Evolutionary conservation across 2,888 invertebrate species (phyloP).

Genomic region (Lycia hirtaria): DNA sequence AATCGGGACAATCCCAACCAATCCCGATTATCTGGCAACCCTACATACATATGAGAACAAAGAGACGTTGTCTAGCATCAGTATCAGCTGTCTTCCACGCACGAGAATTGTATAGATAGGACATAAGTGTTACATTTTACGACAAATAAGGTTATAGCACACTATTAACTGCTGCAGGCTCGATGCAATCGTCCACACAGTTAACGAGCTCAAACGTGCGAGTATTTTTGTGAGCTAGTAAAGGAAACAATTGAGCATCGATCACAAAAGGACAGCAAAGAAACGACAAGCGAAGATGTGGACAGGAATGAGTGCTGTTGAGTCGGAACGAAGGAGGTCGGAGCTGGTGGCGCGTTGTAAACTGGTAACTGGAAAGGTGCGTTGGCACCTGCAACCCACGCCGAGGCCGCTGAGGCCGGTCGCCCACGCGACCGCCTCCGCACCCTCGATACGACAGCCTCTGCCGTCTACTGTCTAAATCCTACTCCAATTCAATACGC

Average conservation of each 20-base stretch:
- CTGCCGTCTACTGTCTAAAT: slow-evolving; percentile 31
- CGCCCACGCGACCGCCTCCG: slow-evolving; percentile 65
- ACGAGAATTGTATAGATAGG: slow-evolving; percentile 4
- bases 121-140: slow-evolving; percentile 24
- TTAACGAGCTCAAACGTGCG: slow-evolving; percentile 25
- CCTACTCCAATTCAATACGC: slow-evolving; percentile 30
- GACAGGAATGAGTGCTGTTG: slow-evolving; percentile 52
- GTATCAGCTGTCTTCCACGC: slow-evolving; percentile 33
- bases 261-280: slow-evolving; percentile 54
- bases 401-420: slow-evolving; percentile 67
- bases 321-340: slow-evolving; percentile 49
- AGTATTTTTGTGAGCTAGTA: slow-evolving; percentile 22
- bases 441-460: slow-evolving; percentile 40
- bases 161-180: slow-evolving; percentile 22
- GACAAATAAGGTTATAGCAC: slow-evolving; percentile 35
- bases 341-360: slow-evolving; percentile 61
- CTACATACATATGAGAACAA: slow-evolving; percentile 32
- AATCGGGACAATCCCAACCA: too few relatives aligned
- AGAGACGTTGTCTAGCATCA: slow-evolving; percentile 22
- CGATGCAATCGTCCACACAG: slow-evolving; percentile 28
- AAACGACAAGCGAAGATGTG: slow-evolving; percentile 48
- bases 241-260: slow-evolving; percentile 41
- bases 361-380: slow-evolving; percentile 77
- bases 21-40: too few relatives aligned
- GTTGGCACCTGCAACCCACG: slow-evolving; percentile 82